Evolutionary conservation across 2,797 vertebrate genomes (phyloP), one percentile per base, ranked within the genome.

Genomic region (Tapera naevia): DNA sequence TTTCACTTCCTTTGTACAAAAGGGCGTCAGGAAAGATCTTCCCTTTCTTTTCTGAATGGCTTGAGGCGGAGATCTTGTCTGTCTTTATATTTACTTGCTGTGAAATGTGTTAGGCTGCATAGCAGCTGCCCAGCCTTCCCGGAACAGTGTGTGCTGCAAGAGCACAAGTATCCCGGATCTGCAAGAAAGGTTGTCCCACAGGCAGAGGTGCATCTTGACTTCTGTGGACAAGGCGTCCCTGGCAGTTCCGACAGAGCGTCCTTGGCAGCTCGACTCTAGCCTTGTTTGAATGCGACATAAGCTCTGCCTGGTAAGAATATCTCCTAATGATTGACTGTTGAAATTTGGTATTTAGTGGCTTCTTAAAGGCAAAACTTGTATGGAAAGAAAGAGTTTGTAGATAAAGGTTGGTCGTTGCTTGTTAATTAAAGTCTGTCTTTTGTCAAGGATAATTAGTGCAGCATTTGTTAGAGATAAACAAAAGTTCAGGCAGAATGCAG

Each of bases 401-500:
- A 83, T 95, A 80, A 85, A 84, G 78, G 53, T 62, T 89, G 86
- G 80, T 71, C 61, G 28, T 23, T 84, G 54, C 87, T 69, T 51
- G 87, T 76, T 95, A 93, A 91, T 92, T 95, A 39, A 91, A 56
- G 76, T 73, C 91, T 96, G 94, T 71, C 54, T 90, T 92, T 95
- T 97, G 85, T 94, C 87, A 79, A 50, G 75, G 67, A 39, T 95
- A 95, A 97, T 96, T 93, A 91, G 82, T 30, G 70, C 35, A 76
- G 65, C 66, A 9, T 16, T 86, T 74, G 71, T 72, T 79, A 82
- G 83, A 93, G 73, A 64, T 81, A 94, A 94, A 75, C 83, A 85
- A 33, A 85, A 94, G 91, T 83, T 91, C 54, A 95, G 86, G 66
- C 32, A 5, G 78, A 86, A 75, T 39, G 56, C 91, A 91, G 64